Evolutionary conservation across 2,888 invertebrate species (phyloP).

Genomic region (Eucera pruinosa): DNA sequence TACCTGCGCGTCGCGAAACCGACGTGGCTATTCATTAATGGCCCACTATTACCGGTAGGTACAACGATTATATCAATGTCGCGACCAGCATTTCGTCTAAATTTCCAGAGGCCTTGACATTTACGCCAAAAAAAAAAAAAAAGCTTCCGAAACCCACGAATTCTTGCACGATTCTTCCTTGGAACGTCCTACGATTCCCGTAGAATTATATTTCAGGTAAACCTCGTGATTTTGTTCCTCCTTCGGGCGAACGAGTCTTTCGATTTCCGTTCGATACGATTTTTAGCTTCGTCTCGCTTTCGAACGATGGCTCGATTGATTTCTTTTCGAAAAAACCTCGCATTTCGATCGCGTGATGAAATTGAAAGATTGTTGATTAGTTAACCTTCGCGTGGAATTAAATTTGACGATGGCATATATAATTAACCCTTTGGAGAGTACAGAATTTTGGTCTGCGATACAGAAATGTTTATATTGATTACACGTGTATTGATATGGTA

Average conservation of each 20-base stretch:
- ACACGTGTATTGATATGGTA: too few species aligned
- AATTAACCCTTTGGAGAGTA: too few species aligned
- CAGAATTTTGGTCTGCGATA: too few species aligned
- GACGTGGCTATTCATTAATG: conserved; percentile 69
- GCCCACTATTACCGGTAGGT: conserved; percentile 25
- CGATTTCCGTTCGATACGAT: too few species aligned
- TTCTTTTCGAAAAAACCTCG: neutral
- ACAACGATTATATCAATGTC: conserved; percentile 18
- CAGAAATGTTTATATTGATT: too few species aligned
- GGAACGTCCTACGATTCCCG: conserved; percentile 42
- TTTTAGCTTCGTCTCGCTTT: neutral
- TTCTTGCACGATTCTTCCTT: conserved; percentile 4
- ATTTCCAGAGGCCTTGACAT: conserved; percentile 60
- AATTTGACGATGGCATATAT: too few species aligned
- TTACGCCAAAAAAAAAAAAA: conserved; percentile 28
- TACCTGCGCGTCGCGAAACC: conserved; percentile 57
- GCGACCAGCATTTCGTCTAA: neutral
- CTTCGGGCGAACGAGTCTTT: neutral
- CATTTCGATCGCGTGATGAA: conserved; percentile 3
- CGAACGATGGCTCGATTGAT: neutral
- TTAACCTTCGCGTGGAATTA: too few species aligned
- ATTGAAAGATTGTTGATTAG: conserved; percentile 10
- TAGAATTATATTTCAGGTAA: conserved; percentile 26
- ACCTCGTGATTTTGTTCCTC: conserved; percentile 48
- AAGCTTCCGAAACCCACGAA: conserved; percentile 48